Conservation (phyloP, 2,888 invertebrate genomes). For the Pammene aurita region DNA sequence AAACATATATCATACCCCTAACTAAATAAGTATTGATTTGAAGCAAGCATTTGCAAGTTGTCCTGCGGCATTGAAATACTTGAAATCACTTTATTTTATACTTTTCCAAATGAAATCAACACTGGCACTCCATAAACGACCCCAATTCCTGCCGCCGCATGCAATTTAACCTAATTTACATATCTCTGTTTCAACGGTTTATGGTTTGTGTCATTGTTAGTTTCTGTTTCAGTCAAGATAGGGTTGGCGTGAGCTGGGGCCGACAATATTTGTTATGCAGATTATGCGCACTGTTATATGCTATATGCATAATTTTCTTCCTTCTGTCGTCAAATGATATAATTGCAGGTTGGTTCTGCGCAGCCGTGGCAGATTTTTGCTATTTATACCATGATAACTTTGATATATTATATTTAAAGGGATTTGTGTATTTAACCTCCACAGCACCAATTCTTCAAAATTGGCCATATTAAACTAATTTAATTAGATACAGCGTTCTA, state of each 20-base stretch:
- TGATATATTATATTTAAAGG: too few species aligned
- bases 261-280: conserved; percentile 48
- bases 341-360: background rate
- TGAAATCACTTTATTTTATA: too few species aligned
- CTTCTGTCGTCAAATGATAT: conserved; percentile 42
- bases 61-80: too few species aligned
- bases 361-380: too few species aligned
- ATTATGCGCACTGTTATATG: conserved; percentile 46
- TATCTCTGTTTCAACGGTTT: conserved; percentile 63
- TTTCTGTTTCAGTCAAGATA: conserved; percentile 52
- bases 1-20: too few species aligned
- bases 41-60: too few species aligned
- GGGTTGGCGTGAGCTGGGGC: conserved; percentile 46
- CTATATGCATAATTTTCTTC: conserved; percentile 43
- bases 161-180: conserved; percentile 63
- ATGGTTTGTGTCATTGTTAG: conserved; percentile 61
- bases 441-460: too few species aligned
- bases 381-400: too few species aligned
- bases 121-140: conserved; percentile 41
- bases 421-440: too few species aligned
- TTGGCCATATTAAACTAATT: too few species aligned
- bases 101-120: conserved; percentile 11
- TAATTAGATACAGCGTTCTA: too few species aligned
- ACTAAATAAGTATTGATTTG: too few species aligned
- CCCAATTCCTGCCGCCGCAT: conserved; percentile 55